Evolutionary conservation across 2,113 vertebrate genomes (phyloP).

Genomic region (Corythornis madagascariensis): DNA sequence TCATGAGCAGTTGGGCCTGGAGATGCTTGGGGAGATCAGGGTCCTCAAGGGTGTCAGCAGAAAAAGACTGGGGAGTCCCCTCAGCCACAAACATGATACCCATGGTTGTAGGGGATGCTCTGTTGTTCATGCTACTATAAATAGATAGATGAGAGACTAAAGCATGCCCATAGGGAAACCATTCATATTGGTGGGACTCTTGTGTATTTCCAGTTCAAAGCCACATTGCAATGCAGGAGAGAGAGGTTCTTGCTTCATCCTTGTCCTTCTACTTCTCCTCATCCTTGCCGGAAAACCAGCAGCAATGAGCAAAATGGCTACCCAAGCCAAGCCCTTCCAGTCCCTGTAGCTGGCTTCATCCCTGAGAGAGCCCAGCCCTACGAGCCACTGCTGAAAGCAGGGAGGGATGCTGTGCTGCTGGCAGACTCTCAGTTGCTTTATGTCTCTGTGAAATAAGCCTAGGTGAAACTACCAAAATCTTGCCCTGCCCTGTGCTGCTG

Average conservation of each 20-base stretch:
- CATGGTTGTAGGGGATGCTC: accelerated
- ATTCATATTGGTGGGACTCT: background rate
- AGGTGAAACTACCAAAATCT: background rate
- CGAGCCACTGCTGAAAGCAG: background rate
- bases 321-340: background rate
- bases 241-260: background rate
- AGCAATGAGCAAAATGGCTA: background rate
- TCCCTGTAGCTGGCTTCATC: background rate
- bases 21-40: background rate
- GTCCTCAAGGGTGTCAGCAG: background rate
- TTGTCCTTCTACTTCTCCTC: background rate
- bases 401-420: background rate
- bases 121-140: background rate
- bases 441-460: background rate
- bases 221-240: background rate
- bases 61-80: background rate
- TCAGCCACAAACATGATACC: background rate
- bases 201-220: background rate
- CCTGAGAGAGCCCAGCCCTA: background rate
- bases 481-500: background rate
- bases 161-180: background rate
- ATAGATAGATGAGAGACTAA: background rate
- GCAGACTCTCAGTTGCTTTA: background rate
- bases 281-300: background rate
- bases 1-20: background rate